A percentile compares a stretch with the other conserved stretches of the same genome.
Conservation (phyloP, 2,888 invertebrate genomes). For the Caenorhabditis sulstoni region DNA sequence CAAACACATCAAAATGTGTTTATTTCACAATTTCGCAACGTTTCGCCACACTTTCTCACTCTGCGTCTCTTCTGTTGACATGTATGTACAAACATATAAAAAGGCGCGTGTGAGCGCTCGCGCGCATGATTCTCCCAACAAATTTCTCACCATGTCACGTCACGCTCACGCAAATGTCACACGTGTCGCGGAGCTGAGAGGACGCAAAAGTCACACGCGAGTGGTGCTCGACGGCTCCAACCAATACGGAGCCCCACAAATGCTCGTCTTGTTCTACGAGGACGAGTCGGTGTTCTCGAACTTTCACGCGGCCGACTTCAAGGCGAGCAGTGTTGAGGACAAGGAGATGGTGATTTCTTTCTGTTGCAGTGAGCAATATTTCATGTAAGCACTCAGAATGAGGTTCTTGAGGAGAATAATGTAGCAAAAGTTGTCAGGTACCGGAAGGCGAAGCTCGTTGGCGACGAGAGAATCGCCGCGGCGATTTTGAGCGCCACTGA, state of each 20-base stretch:
- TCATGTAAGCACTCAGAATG: no score
- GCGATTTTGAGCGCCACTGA: conserved; percentile 23
- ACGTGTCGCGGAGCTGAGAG: no score
- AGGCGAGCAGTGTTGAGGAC: neutral
- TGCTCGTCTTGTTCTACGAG: conserved; percentile 36
- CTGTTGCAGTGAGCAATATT: conserved; percentile 43
- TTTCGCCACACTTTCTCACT: no score
- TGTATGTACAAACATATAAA: no score
- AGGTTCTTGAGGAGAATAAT: no score
- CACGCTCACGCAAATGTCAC: no score
- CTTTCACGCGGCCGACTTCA: conserved; percentile 27
- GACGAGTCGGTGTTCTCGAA: conserved; percentile 23
- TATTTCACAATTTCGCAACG: no score
- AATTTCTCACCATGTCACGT: no score
- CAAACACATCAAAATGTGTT: no score
- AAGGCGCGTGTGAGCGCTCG: no score
- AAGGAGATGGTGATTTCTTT: conserved; percentile 5
- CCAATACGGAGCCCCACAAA: conserved; percentile 8
- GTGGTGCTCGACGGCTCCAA: conserved; percentile 9
- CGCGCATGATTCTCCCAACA: no score
- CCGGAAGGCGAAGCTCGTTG: conserved; percentile 27
- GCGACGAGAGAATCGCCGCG: conserved; percentile 9
- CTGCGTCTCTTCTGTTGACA: no score
- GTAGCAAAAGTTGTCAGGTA: conserved; percentile 22
- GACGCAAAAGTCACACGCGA: neutral